Conservation (phyloP, 2,113 vertebrate species). For the Alosa alosa region DNA sequence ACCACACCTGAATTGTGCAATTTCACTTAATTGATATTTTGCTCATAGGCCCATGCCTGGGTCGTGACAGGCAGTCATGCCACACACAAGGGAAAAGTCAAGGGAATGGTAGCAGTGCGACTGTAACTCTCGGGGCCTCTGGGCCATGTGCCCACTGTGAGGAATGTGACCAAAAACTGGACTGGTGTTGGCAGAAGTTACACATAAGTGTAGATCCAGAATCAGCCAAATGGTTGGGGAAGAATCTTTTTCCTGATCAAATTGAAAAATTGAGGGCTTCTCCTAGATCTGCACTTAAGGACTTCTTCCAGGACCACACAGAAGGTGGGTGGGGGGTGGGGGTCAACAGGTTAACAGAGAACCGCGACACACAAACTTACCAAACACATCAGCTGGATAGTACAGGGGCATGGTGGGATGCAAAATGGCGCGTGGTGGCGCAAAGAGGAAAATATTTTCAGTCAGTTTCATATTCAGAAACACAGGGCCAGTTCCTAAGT, state of each 20-base stretch:
- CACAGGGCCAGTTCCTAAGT: slow-evolving; percentile 12
- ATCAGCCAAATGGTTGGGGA: neutral
- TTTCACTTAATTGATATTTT: neutral
- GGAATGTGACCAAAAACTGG: slow-evolving; percentile 25
- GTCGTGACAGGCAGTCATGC: slow-evolving; percentile 13
- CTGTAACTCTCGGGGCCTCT: neutral
- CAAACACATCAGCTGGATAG: slow-evolving; percentile 66
- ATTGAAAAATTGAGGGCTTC: slow-evolving; percentile 3
- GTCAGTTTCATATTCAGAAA: neutral
- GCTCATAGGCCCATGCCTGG: slow-evolving; percentile 5
- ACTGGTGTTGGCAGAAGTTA: slow-evolving; percentile 7
- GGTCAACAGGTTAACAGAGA: slow-evolving; percentile 1
- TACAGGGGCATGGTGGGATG: slow-evolving; percentile 51
- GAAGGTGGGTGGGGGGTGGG: neutral
- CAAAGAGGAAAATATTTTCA: slow-evolving; percentile 43
- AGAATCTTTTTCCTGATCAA: neutral
- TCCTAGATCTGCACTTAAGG: neutral
- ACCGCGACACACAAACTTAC: slow-evolving; percentile 60
- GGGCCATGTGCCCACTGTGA: neutral
- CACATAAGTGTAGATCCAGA: neutral
- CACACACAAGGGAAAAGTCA: slow-evolving; percentile 6
- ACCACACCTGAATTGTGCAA: neutral
- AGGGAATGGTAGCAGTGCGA: slow-evolving; percentile 7
- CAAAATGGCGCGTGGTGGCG: slow-evolving; percentile 51
- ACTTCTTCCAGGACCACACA: slow-evolving; percentile 21